These are phyloP conservation scores for Temnopleurus reevesii DNA, from an alignment of 53 echinoderm and acorn worm genomes.

Conservation along the genomic window DNA sequence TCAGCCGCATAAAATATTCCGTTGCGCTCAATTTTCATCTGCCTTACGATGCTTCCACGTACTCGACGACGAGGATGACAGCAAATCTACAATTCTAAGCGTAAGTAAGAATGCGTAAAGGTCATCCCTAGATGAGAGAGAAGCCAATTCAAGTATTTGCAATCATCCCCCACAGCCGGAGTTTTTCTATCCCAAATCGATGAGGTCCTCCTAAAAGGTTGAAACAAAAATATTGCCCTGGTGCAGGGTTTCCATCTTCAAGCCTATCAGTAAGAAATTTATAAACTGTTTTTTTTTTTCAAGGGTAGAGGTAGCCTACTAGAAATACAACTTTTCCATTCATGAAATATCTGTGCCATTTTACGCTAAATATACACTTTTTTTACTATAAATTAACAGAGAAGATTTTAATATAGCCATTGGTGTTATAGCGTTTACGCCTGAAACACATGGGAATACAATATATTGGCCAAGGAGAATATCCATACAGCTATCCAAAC, in stretches of 20 bases:
- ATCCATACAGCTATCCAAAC: conserved; percentile 34
- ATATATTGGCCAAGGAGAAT: background rate
- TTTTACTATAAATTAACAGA: no score
- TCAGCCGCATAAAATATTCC: conserved; percentile 30
- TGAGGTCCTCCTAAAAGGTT: background rate
- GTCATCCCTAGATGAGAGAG: conserved; percentile 25
- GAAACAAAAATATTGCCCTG: background rate
- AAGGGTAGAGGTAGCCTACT: no score
- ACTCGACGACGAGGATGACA: background rate
- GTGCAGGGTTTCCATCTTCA: background rate
- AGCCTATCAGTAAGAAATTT: background rate
- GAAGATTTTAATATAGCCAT: no score
- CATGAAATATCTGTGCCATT: no score
- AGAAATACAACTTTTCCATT: no score
- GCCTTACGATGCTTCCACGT: conserved; percentile 2
- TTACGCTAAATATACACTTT: no score
- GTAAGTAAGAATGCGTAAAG: background rate
- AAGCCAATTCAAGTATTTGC: conserved; percentile 50
- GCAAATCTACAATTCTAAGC: conserved; percentile 45
- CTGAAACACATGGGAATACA: no score
- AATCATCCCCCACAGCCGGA: background rate
- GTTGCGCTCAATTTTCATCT: conserved; percentile 48
- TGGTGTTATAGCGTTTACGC: no score
- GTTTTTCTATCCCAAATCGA: conserved; percentile 9
- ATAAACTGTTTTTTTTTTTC: no score